phyloP scores from a whole-genome alignment of 1,140 invertebrate species.

The Cherax quadricarinatus region DNA sequence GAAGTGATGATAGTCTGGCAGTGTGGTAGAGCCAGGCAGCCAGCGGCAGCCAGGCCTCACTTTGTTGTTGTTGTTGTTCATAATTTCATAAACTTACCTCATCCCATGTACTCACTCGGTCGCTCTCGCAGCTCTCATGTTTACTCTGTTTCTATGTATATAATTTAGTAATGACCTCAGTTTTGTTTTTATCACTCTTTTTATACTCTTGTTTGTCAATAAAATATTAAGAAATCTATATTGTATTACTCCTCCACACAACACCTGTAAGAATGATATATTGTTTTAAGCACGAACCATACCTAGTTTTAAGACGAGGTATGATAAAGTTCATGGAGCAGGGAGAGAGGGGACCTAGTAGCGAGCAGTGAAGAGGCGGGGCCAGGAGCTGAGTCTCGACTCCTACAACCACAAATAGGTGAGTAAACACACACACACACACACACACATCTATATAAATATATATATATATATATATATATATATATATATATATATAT shows the following conservation, averaged over 20 bases:
- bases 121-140: neutral
- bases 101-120: neutral
- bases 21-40: neutral
- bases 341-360: too few species aligned
- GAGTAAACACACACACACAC: too few species aligned
- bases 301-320: too few species aligned
- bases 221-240: neutral
- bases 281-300: too few species aligned
- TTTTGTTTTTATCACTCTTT: neutral
- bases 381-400: too few species aligned
- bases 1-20: neutral
- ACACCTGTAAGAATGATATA: neutral
- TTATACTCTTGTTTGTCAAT: constrained; percentile 2
- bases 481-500: too few species aligned
- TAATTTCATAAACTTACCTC: neutral
- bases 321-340: too few species aligned
- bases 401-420: too few species aligned
- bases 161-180: neutral
- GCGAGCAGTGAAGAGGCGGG: too few species aligned
- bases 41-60: neutral
- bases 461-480: too few species aligned
- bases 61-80: neutral
- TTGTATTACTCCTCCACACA: neutral
- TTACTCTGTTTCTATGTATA: neutral
- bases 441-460: too few species aligned